Evolutionary conservation across 2,888 invertebrate genomes (phyloP), one percentile per base, ranked within the genome.

Genomic region (Cosmia pyralina): DNA sequence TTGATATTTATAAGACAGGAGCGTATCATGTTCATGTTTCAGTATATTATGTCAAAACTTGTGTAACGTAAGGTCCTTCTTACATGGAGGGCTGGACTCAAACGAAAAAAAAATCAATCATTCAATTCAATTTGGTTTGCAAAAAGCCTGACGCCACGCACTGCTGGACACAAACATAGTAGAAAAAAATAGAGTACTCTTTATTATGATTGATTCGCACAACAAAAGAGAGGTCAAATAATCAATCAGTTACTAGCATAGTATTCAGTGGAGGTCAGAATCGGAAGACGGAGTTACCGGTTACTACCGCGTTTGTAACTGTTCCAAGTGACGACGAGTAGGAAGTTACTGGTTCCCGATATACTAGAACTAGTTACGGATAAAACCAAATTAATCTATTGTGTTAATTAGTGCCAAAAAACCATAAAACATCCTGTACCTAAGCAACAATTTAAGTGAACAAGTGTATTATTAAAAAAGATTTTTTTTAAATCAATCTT

Each of bases 1-100:
- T 75, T 44, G 5, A 65, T 65, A 44, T 50, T 74, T 34, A 44
- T 13, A 4, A 28, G 13, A 63, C 48, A 34, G 19, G 19, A 48
- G 13, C 11, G 4, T 19, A 50, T 8, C 17, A 28, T 19, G 19
- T 19, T 58, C 17, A 28, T 19, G 19, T 19, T 58, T 5, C 17
- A 57, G 5, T 2, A 8, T 17, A 10, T 17, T 10, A 28, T 34
- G 17, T 4, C 4, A 28, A 17, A 8, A 38, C 38, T 38, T 13
- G 13, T 38, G 19, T 38, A n/a, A 19, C 19, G 6, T 38, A 19
- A 19, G 19, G 34, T 34, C 13, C 38, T 59, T n/a, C 7, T n/a
- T 13, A 59, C 58, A 34, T 11, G 11, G 34, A 34, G 58, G 4
- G 38, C 34, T 2, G 17, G 57, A 28, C 28, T 34, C 10, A 19